Percentiles rank a stretch among this genome's conserved stretches.
phyloP scores from a whole-genome alignment of 2,797 vertebrate species.

The Poecilia picta region DNA sequence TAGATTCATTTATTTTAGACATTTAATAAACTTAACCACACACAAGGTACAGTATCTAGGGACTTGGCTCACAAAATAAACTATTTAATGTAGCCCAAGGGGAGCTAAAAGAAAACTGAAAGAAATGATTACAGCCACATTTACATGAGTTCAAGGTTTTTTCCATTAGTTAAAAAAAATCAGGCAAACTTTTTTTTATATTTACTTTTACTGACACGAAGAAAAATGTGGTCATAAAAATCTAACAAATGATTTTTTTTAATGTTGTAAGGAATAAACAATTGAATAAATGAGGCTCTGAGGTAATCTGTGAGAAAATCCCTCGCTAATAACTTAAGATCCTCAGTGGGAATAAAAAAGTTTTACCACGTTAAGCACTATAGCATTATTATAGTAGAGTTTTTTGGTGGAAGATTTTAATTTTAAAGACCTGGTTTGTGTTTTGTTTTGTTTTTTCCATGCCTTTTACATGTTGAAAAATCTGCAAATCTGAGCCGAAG shows the following conservation, averaged over 20 bases:
- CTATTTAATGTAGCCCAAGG: neutral
- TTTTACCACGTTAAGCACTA: neutral
- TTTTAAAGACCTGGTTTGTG: neutral
- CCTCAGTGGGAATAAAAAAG: neutral
- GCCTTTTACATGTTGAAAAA: neutral
- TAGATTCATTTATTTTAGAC: neutral
- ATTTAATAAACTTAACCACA: neutral
- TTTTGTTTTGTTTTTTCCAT: too few species aligned
- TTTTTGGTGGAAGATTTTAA: neutral
- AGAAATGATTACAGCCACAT: neutral
- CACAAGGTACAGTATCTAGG: neutral
- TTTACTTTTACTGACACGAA: neutral
- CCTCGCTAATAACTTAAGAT: neutral
- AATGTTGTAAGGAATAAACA: neutral
- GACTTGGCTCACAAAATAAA: neutral
- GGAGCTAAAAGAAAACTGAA: neutral
- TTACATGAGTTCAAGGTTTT: neutral
- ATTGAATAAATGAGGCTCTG: neutral
- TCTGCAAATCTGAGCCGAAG: neutral
- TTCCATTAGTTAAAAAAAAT: neutral
- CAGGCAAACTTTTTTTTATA: neutral
- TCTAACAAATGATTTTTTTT: neutral
- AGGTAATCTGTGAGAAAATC: neutral
- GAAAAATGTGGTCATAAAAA: neutral
- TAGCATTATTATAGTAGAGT: neutral